Evolutionary conservation across 2,797 vertebrate species (phyloP).

Genomic region (Coluber constrictor): DNA sequence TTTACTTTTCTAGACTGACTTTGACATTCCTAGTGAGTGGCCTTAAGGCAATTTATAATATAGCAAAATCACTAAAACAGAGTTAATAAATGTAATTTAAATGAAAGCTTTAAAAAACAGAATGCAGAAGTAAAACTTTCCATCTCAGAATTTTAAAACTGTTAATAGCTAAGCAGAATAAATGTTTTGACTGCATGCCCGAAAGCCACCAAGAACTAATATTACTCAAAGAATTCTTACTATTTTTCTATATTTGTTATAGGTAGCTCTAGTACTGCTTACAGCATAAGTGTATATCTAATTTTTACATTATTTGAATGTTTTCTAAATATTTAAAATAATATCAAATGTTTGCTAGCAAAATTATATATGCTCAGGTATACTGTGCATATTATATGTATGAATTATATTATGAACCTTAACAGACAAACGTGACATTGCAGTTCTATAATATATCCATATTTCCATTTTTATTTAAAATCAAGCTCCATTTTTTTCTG

Average conservation of each 20-base stretch:
- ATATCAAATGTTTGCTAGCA: background rate
- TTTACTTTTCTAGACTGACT: background rate
- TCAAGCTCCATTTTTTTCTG: background rate
- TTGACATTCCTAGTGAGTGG: background rate
- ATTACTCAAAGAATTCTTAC: background rate
- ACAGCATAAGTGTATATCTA: background rate
- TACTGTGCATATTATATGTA: background rate
- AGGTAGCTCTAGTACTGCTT: background rate
- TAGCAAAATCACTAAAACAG: background rate
- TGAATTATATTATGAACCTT: background rate
- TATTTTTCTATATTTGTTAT: background rate
- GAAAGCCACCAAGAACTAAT: background rate
- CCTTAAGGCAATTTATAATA: background rate
- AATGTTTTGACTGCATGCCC: background rate
- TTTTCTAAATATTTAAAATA: background rate
- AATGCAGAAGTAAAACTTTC: background rate
- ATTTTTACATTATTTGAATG: background rate
- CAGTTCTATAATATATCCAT: background rate
- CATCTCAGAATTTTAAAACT: background rate
- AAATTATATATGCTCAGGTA: background rate
- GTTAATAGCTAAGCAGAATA: background rate
- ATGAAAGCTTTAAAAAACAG: background rate
- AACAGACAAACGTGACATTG: background rate
- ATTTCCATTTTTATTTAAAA: background rate
- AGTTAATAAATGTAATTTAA: background rate